A percentile compares a stretch with the other conserved stretches of the same genome.
Conservation (phyloP, 2,113 vertebrate genomes). For the Vulpes lagopus region DNA sequence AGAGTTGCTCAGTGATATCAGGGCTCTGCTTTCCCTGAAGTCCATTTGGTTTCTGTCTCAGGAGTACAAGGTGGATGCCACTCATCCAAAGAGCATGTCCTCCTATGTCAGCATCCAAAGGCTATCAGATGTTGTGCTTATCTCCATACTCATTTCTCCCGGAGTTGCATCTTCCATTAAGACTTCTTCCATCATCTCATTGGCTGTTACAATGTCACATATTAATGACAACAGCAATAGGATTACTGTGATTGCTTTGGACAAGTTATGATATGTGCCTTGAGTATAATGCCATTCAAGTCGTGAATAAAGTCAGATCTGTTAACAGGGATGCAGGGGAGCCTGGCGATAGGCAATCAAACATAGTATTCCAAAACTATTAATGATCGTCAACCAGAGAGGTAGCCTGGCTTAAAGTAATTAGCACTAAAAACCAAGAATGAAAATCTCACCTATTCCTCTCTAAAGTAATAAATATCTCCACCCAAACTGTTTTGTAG, state of each 20-base stretch:
- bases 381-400: not conserved
- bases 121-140: not conserved
- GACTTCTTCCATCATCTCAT: not conserved
- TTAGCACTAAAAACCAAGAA: not conserved
- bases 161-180: not conserved
- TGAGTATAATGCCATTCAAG: not conserved
- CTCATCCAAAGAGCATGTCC: not conserved
- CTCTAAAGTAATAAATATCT: not conserved
- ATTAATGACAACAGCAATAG: not conserved
- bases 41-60: not conserved
- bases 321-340: not conserved
- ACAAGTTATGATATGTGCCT: not conserved
- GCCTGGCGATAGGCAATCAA: not conserved
- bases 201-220: not conserved
- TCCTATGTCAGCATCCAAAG: not conserved
- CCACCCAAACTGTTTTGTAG: not conserved
- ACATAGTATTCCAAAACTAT: not conserved
- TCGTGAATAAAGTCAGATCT: not conserved
- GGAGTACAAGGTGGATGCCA: not conserved
- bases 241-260: not conserved
- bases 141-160: not conserved
- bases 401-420: not conserved
- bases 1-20: not conserved
- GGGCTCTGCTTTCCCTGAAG: not conserved
- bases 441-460: not conserved